These are phyloP conservation scores for Laothoe populi DNA, from an alignment of 2,888 invertebrate species.

Conservation along the genomic window DNA sequence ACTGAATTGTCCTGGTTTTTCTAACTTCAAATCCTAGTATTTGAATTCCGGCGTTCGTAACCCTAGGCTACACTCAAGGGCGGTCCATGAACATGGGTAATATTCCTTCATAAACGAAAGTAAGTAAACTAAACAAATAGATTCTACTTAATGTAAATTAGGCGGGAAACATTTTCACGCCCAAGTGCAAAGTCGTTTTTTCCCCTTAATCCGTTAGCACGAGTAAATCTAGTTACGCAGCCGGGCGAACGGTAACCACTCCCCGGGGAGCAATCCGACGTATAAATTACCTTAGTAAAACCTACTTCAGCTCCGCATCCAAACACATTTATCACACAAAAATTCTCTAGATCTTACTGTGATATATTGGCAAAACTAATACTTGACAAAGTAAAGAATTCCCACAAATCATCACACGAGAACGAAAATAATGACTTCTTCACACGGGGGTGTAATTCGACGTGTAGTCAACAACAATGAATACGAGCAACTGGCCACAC, in stretches of 20 bases:
- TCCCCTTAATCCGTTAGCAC: conserved; percentile 22
- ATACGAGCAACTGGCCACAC: conserved; percentile 42
- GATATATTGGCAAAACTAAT: conserved; percentile 4
- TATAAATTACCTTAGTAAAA: conserved; percentile 44
- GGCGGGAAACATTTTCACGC: conserved; percentile 1
- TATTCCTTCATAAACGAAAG: too few species aligned
- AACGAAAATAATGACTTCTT: background rate
- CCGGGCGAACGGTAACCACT: conserved; percentile 16
- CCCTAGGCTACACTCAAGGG: too few species aligned
- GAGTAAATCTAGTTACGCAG: conserved; percentile 35
- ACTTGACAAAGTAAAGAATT: conserved; percentile 6
- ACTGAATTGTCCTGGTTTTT: too few species aligned
- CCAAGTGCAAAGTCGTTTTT: conserved; percentile 1
- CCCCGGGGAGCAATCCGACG: conserved; percentile 40
- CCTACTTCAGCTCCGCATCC: conserved; percentile 33
- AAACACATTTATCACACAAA: conserved; percentile 38
- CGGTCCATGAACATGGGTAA: too few species aligned
- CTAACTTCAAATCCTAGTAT: too few species aligned
- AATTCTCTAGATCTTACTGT: conserved; percentile 35
- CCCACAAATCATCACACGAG: background rate
- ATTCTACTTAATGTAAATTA: conserved; percentile 8
- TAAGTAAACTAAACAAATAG: too few species aligned
- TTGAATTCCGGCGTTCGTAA: too few species aligned
- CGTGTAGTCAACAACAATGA: conserved; percentile 31
- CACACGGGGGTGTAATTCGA: conserved; percentile 38